These are phyloP conservation scores for Spea hammondii DNA, from an alignment of 2,797 vertebrate genomes.

Conservation along the genomic window DNA sequence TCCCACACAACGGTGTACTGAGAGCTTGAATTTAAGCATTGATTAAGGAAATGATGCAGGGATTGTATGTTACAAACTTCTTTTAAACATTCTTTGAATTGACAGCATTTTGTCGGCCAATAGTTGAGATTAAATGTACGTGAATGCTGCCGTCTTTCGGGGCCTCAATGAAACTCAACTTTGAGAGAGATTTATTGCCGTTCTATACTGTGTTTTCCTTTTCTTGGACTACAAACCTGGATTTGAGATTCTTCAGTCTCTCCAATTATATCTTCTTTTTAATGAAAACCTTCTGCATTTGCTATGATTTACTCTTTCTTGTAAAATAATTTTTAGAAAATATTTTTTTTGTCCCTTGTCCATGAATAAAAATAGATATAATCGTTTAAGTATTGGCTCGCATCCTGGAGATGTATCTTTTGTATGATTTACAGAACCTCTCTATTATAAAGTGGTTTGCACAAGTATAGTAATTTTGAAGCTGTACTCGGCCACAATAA, in stretches of 20 bases:
- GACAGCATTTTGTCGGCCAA: slow-evolving; percentile 55
- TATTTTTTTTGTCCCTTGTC: not conserved
- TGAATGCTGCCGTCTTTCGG: slow-evolving; percentile 53
- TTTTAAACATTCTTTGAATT: slow-evolving; percentile 39
- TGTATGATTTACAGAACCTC: not conserved
- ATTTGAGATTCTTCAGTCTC: slow-evolving; percentile 50
- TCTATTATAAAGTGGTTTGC: not conserved
- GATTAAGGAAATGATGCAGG: not conserved
- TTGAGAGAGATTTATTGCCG: slow-evolving; percentile 56
- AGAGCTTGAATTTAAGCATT: too few relatives aligned
- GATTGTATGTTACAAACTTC: slow-evolving; percentile 26
- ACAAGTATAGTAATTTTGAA: not conserved
- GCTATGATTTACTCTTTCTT: slow-evolving; percentile 15
- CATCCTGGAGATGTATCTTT: not conserved
- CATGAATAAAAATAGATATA: not conserved
- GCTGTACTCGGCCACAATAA: not conserved
- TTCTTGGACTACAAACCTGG: slow-evolving; percentile 51
- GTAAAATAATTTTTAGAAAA: not conserved
- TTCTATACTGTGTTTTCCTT: slow-evolving; percentile 27
- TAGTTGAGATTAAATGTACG: slow-evolving; percentile 53
- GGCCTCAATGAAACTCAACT: slow-evolving; percentile 54
- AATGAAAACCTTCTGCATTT: slow-evolving; percentile 54
- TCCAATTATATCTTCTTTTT: slow-evolving; percentile 55
- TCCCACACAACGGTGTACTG: too few relatives aligned
- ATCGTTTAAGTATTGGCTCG: not conserved